Evolutionary conservation across 2,797 vertebrate species (phyloP).

Genomic region (Monodelphis domestica): DNA sequence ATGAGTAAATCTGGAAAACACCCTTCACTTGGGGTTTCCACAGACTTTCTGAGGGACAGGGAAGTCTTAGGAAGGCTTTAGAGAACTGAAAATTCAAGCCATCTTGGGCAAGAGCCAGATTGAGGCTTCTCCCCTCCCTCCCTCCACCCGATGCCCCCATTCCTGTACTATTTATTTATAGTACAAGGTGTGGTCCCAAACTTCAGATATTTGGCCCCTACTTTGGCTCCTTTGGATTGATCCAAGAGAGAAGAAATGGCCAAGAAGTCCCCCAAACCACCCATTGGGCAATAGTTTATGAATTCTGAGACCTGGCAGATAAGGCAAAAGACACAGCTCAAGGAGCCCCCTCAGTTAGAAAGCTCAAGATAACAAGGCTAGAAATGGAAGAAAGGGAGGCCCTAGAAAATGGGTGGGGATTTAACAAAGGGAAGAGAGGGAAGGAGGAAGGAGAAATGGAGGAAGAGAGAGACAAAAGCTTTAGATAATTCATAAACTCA

Average conservation of each 20-base stretch:
- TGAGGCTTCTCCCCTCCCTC: constrained; percentile 62
- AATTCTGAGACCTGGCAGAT: neutral
- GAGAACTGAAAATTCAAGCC: constrained; percentile 62
- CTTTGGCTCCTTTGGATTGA: neutral
- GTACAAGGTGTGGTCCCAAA: neutral
- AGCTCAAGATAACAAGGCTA: neutral
- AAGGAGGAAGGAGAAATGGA: neutral
- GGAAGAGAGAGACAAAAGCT: neutral
- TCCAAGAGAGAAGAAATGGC: neutral
- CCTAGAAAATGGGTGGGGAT: neutral
- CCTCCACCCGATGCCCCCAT: neutral
- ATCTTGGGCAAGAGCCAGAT: neutral
- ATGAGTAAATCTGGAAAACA: constrained; percentile 67
- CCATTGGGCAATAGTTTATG: neutral
- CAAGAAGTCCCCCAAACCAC: neutral
- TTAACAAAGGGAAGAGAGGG: neutral
- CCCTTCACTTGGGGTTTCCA: constrained; percentile 43
- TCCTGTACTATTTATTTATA: neutral
- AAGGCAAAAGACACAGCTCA: neutral
- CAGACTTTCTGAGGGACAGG: neutral
- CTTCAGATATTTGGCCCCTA: neutral
- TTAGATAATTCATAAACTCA: neutral
- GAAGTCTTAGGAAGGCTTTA: constrained; percentile 66
- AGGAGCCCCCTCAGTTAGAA: neutral
- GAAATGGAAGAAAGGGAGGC: neutral